Evolutionary conservation across 2,113 vertebrate genomes (phyloP), one percentile per base, ranked within the genome.

Genomic region (Vicugna pacos): DNA sequence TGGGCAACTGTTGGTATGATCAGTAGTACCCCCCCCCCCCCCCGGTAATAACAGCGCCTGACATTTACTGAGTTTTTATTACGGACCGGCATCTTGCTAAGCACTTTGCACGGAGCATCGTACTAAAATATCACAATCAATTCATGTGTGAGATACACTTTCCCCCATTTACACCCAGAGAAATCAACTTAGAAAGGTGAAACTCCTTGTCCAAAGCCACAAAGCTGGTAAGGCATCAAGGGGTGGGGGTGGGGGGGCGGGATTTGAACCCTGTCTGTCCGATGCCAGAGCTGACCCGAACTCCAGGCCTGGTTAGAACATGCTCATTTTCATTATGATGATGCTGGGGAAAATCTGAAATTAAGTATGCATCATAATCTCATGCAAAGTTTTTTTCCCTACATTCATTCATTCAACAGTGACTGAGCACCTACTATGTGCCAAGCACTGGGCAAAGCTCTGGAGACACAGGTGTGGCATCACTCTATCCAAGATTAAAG

Each of bases 1-100:
- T 84, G 77, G 24, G 35, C 32, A 73, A 12, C 38, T 19, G 26
- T 50, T 11, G 6, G 13, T 32, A 4, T 15, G 0, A 22, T 26
- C 60, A 15, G 1, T 42, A 7, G 46, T 13, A n/a, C 20, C 46
- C 65, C 8, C 16, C 0, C 19, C 19, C 0, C 0, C 2, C 38
- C 11, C n/a, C 8, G 56, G 50, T 1, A 62, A 28, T n/a, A 5
- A 20, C 2, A 11, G 76, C 19, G 4, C 22, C 42, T 26, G 62
- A 42, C 7, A 0, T 22, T 26, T 6, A 65, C 0, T 2, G 4
- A 67, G 62, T 1, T 42, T 32, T 50, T 5, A 4, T 58, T 52
- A 1, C 2, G 8, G 8, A 14, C 17, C 0, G 8, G 24, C 35
- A 15, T 30, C 38, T 32, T 30, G 30, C 10, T 8, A n/a, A 86